A percentile compares a stretch with the other conserved stretches of the same genome.
Conservation (phyloP, 2,888 invertebrate genomes). For the Tetragonisca angustula region DNA sequence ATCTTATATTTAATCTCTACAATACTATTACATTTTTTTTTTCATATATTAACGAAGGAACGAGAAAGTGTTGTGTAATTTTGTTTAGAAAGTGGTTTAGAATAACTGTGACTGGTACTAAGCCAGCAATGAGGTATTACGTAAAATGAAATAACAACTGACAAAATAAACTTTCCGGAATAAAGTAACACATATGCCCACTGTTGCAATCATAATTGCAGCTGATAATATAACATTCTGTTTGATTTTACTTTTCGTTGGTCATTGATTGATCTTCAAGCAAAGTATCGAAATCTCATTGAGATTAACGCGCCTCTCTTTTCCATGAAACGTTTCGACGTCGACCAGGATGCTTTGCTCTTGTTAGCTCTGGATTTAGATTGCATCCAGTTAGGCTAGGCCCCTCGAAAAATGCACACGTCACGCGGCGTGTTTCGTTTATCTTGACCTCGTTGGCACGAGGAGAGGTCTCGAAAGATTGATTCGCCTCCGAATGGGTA, state of each 20-base stretch:
- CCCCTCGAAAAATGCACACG: slow-evolving; percentile 28
- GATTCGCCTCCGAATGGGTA: slow-evolving; percentile 17
- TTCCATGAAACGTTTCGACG: not conserved
- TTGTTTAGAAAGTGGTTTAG: no score
- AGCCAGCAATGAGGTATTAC: no score
- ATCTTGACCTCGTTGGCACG: slow-evolving; percentile 25
- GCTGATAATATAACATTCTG: no score
- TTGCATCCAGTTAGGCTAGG: slow-evolving; percentile 7
- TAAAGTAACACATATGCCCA: no score
- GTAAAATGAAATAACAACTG: no score
- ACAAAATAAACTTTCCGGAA: no score
- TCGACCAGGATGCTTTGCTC: slow-evolving; percentile 4
- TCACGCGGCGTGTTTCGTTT: slow-evolving; percentile 29
- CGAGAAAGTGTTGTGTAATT: not conserved
- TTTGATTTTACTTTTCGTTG: not conserved
- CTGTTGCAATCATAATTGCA: no score
- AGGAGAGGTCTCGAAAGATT: slow-evolving; percentile 10
- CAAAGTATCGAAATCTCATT: not conserved
- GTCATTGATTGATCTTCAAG: not conserved
- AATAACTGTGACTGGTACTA: no score
- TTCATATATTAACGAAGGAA: not conserved
- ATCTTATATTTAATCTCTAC: no score
- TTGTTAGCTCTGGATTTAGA: slow-evolving; percentile 24
- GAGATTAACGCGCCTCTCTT: not conserved
- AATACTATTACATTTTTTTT: no score